phyloP scores from a whole-genome alignment of 1,140 invertebrate species.

The Lutraria rhynchaena region DNA sequence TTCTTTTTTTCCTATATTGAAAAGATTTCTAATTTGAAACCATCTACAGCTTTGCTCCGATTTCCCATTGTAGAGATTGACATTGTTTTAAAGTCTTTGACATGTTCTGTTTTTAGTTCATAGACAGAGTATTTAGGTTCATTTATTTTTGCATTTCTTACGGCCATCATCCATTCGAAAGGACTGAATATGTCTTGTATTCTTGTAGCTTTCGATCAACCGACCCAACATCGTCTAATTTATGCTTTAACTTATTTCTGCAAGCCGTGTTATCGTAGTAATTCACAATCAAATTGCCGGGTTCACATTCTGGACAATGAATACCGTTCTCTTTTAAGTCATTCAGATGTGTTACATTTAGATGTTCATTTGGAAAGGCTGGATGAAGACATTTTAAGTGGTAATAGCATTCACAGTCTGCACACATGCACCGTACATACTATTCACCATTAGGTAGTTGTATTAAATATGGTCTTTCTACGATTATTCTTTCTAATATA shows the following conservation, averaged over 20 bases:
- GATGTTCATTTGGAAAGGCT: constrained; percentile 16
- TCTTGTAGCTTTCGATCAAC: too few species aligned
- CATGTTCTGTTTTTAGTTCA: not conserved
- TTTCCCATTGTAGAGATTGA: not conserved
- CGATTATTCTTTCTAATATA: too few species aligned
- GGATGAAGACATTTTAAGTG: constrained; percentile 10
- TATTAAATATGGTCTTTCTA: too few species aligned
- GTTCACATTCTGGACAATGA: constrained; percentile 20
- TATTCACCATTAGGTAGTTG: too few species aligned
- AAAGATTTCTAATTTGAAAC: too few species aligned
- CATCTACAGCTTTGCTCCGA: not conserved
- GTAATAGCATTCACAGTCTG: constrained; percentile 16
- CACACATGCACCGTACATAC: constrained; percentile 24
- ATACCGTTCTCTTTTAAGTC: not conserved
- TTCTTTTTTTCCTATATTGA: too few species aligned
- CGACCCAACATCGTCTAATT: too few species aligned
- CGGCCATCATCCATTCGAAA: not conserved
- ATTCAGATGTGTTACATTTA: constrained; percentile 3
- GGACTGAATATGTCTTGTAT: not conserved
- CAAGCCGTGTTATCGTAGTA: too few species aligned
- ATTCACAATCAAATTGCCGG: not conserved
- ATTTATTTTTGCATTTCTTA: not conserved
- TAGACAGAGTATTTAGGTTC: not conserved
- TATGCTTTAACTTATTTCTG: too few species aligned
- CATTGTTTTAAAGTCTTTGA: not conserved